phyloP scores from a whole-genome alignment of 2,113 vertebrate genomes.

The Astatotilapia flaviijosephi region DNA sequence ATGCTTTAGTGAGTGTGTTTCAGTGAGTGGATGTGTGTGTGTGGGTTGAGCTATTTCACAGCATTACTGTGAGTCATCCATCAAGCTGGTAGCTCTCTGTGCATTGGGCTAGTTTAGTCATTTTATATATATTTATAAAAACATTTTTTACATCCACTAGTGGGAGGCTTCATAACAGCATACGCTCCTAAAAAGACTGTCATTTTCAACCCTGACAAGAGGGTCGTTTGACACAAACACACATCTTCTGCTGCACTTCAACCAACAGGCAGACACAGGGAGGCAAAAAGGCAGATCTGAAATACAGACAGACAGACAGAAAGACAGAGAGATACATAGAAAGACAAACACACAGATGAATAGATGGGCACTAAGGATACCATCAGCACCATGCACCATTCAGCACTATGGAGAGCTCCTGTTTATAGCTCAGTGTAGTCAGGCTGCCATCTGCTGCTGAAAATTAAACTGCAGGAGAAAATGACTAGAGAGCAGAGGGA shows the following conservation, averaged over 20 bases:
- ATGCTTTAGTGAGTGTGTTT: constrained; percentile 31
- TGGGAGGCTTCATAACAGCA: constrained; percentile 26
- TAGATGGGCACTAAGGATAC: background rate
- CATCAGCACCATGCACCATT: background rate
- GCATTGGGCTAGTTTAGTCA: constrained; percentile 52
- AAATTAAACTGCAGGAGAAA: background rate
- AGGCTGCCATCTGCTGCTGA: constrained; percentile 60
- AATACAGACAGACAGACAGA: background rate
- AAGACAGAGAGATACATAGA: background rate
- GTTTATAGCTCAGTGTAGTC: constrained; percentile 5
- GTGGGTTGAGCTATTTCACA: constrained; percentile 66
- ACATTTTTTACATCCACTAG: constrained; percentile 28
- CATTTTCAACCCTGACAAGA: background rate
- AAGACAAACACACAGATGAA: background rate
- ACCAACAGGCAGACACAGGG: background rate
- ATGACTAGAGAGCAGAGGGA: background rate
- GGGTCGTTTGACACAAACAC: background rate
- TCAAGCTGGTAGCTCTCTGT: constrained; percentile 60
- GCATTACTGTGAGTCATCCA: constrained; percentile 63
- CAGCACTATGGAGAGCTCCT: constrained; percentile 32
- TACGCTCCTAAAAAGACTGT: constrained; percentile 20
- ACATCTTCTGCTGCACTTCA: background rate
- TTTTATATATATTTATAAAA: constrained; percentile 48
- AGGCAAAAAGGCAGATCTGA: background rate
- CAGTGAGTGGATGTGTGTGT: constrained; percentile 27